Conservation (phyloP, 2,888 invertebrate genomes). For the Ichneumoninae sp. region DNA sequence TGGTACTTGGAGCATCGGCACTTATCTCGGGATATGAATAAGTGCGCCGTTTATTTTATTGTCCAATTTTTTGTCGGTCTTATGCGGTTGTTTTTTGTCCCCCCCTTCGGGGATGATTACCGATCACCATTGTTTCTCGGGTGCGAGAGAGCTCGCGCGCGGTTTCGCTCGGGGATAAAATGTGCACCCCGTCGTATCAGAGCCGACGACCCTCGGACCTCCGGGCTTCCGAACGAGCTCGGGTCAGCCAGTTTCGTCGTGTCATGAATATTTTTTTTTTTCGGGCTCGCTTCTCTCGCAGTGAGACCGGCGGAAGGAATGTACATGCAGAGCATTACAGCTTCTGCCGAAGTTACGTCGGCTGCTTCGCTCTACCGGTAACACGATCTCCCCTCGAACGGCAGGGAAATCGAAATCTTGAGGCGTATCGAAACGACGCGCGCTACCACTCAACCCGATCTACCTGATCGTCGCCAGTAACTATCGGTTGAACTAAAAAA, state of each 20-base stretch:
- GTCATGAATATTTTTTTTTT: slow-evolving; percentile 65
- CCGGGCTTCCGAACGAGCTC: slow-evolving; percentile 46
- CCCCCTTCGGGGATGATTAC: slow-evolving; percentile 68
- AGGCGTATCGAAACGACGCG: slow-evolving; percentile 32
- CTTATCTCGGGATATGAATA: background rate
- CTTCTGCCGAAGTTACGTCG: slow-evolving; percentile 5
- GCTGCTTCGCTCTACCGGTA: slow-evolving; percentile 27
- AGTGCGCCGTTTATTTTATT: background rate
- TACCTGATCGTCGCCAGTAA: background rate
- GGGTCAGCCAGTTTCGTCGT: slow-evolving; percentile 57
- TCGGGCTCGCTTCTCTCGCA: slow-evolving; percentile 23
- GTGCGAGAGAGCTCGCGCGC: background rate
- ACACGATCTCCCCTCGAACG: slow-evolving; percentile 37
- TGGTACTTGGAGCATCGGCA: background rate
- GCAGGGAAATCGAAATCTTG: slow-evolving; percentile 31
- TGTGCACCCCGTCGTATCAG: slow-evolving; percentile 64
- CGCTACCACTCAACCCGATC: background rate
- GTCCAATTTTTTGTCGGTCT: slow-evolving; percentile 2
- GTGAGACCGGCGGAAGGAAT: slow-evolving; percentile 23
- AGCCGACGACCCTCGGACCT: slow-evolving; percentile 28
- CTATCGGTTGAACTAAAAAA: slow-evolving; percentile 5
- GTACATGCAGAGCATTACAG: slow-evolving; percentile 22
- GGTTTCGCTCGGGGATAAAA: slow-evolving; percentile 53
- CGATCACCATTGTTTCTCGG: slow-evolving; percentile 71
- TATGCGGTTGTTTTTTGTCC: background rate